Base-by-base conservation (phyloP, 1,140 invertebrate genomes). In the Euglossa dilemma region DNA sequence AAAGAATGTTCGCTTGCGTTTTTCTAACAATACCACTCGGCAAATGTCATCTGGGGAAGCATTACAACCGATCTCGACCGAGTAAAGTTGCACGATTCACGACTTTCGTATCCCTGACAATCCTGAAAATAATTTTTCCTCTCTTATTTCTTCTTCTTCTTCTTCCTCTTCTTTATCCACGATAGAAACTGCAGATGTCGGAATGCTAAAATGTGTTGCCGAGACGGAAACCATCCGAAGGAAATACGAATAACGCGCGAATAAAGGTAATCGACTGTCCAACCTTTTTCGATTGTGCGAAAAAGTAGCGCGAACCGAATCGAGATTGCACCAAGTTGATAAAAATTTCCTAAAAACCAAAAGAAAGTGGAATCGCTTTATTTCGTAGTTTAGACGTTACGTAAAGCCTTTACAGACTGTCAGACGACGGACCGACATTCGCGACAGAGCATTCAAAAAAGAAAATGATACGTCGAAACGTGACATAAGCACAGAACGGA, bases 1-100 rank as follows among this genome's bases (percentile, higher is more conserved):
- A 77, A 47, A 28, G 52, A 70, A 59, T 79, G 43, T 50, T 71
- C 25, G 66, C 77, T 67, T 50, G 66, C 67, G 45, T 79, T 59
- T 71, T 78, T 50, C 69, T 59, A 50, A 43, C 5, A 16, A 75
- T 25, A 20, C 36, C 12, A 20, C n/a, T 45, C 61, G 20, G 28
- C 20, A 16, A 25, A 45, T 18, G 63, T 20, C 18, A 12, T 52
- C 28, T 28, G 43, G 28, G n/a, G 18, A 43, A 36, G 36, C 36
- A 36, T 36, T 45, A 43, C 52, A 43, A n/a, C 43, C 50, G 25
- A 57, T 57, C 56, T 57, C 52, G 59, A 75, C 47, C n/a, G n/a
- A n/a, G 50, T 56, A 50, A 43, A 67, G 18, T 67, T 20, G 64
- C 11, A 50, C n/a, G 36, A 54, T 54, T 28, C 6, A 64, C 3